Conservation (phyloP, 2,113 vertebrate genomes). For the Oophaga pumilio region DNA sequence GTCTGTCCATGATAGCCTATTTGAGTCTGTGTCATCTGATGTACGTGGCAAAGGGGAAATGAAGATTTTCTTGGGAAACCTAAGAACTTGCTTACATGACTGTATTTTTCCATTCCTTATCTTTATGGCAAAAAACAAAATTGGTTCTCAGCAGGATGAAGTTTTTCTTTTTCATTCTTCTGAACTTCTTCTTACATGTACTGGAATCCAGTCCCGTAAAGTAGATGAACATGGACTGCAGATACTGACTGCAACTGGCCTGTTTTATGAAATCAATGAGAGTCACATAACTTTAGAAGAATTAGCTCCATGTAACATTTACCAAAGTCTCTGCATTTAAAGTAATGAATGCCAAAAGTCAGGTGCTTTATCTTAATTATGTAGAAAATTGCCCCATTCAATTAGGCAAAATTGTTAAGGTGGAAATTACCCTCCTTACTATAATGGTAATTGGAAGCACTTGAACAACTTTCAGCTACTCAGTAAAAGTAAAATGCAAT, state of each 20-base stretch:
- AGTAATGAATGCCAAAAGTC: constrained; percentile 31
- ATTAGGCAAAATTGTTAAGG: constrained; percentile 58
- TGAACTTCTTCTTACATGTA: neutral
- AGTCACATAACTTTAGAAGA: neutral
- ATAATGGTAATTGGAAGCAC: constrained; percentile 59
- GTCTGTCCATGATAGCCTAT: too few species aligned
- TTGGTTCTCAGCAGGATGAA: neutral
- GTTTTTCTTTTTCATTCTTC: neutral
- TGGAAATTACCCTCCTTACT: constrained; percentile 55
- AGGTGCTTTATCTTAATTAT: constrained; percentile 58
- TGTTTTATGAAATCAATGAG: neutral
- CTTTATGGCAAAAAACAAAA: neutral
- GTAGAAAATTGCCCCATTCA: constrained; percentile 56
- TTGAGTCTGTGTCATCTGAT: too few species aligned
- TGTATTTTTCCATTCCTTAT: neutral
- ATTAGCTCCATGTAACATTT: neutral
- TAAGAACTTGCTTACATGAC: too few species aligned
- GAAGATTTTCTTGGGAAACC: too few species aligned
- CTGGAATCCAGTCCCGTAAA: neutral
- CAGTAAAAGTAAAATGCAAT: neutral
- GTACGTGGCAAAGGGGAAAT: too few species aligned
- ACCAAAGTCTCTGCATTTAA: neutral
- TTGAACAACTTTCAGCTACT: neutral
- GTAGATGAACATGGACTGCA: neutral
- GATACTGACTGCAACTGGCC: neutral